Base-by-base conservation (phyloP, 2,797 vertebrate genomes). In the Ctenopoma multispine region DNA sequence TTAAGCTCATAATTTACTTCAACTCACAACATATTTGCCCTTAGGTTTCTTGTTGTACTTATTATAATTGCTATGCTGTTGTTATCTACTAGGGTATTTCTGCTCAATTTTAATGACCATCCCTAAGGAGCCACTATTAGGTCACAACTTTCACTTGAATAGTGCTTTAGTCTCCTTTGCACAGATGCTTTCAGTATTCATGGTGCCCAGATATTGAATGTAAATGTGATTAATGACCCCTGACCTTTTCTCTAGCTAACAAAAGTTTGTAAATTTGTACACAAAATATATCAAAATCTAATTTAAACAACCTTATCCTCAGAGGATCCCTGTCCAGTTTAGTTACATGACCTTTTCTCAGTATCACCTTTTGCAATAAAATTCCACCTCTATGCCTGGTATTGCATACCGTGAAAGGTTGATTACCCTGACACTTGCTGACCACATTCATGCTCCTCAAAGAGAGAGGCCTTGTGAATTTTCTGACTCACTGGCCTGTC, bases 341-440 rank as follows among this genome's bases (percentile, higher is more conserved):
- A 34, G 31, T 54, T 43, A 24, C 13, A 49, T 55, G 41, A 59
- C 75, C 48, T 67, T 68, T 71, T 21, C 12, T 61, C 34, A 38
- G 18, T n/a, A 47, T 17, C 58, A 21, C 29, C 44, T n/a, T 31
- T 34, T 44, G 53, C 15, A 29, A 12, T 21, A 59, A 54, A 58
- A 21, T 34, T 55, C 29, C 51, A 46, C 55, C 49, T 57, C 14
- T 51, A 65, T 20, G 65, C 46, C 49, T 38, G 27, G 49, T 41
- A 48, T n/a, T 71, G 54, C 53, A 48, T 49, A 58, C 51, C 18
- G 18, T 41, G 72, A 27, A 2, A 62, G 23, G 31, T 23, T 71
- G 10, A 63, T 46, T 31, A 14, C 29, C 3, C 11, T 77, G 59
- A 68, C 54, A 61, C 76, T 73, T 67, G n/a, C 54, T 73, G 44